These are phyloP conservation scores for Pitta sordida DNA, from an alignment of 2,113 vertebrate species.

Conservation along the genomic window DNA sequence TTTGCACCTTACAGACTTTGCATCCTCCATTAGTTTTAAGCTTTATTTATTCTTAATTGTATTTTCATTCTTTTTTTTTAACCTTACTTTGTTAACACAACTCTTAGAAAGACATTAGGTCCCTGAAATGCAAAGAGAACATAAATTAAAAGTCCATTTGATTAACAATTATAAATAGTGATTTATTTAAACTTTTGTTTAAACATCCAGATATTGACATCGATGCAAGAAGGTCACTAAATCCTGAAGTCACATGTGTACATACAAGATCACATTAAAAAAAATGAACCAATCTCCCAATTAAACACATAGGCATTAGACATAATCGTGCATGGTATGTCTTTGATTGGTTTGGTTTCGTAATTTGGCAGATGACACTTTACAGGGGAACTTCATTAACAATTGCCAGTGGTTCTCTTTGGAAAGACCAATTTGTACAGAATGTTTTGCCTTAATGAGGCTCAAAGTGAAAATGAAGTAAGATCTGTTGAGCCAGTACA, in stretches of 20 bases:
- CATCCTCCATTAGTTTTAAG: background rate
- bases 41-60: background rate
- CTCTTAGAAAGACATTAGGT: background rate
- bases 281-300: background rate
- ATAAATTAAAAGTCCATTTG: background rate
- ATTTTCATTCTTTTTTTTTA: background rate
- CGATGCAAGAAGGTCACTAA: background rate
- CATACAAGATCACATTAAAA: background rate
- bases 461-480: slow-evolving; percentile 24
- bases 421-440: slow-evolving; percentile 37
- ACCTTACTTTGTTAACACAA: background rate
- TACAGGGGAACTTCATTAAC: slow-evolving; percentile 31
- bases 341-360: slow-evolving; percentile 8
- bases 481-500: slow-evolving; percentile 1
- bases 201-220: background rate
- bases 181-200: background rate
- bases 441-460: slow-evolving; percentile 32
- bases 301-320: background rate
- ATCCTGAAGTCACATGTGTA: background rate
- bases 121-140: background rate
- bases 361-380: slow-evolving; percentile 14
- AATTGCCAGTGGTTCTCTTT: slow-evolving; percentile 18
- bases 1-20: background rate
- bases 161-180: background rate
- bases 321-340: background rate